Evolutionary conservation across 92 coral and sea anemone genomes (phyloP), one percentile per base, ranked within the genome.

Genomic region (Porites rus): DNA sequence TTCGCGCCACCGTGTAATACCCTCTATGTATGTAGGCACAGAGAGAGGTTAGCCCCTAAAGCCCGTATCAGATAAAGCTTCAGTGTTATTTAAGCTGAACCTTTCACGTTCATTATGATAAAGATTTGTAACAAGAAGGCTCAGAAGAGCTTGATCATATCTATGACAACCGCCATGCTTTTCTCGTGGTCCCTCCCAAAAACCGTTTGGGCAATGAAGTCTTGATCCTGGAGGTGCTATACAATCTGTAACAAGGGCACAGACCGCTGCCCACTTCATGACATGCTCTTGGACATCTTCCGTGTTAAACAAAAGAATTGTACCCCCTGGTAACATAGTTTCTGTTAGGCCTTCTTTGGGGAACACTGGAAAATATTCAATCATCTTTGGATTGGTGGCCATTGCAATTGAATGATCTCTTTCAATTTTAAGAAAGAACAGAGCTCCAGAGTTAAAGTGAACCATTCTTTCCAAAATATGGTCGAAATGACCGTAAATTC

Each of bases 181-280:
- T 8, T 54, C 60, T 7, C 11, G 60, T 54, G 60, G 60, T 54
- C 3, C 7, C 2, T 2, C 3, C 60, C 12, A 54, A 9, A 62
- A 14, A 18, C 18, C 6, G 20, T 4, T 7, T 16, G 65, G 65
- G 65, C 65, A 46, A 3, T 58, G 12, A 9, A 19, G 3, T 1
- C 11, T 11, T 19, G 58, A 60, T 4, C 81, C 81, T 7, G 64
- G 51, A 1, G 79, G 79, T 18, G 68, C 70, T 14, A 83, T 83
- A 77, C 83, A 85, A 46, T 65, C 61, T 68, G 72, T 76, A 61
- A 72, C 72, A 60, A 83, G 60, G 21, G 80, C 65, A 19, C 87
- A 83, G 8, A 54, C 62, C 14, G 72, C 74, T 10, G 80, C 79
- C 86, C 86, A 82, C 61, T 60, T 69, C 86, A 82, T 82, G 10